These are phyloP conservation scores for Silurus asotus DNA, from an alignment of 2,113 vertebrate species.

Conservation along the genomic window DNA sequence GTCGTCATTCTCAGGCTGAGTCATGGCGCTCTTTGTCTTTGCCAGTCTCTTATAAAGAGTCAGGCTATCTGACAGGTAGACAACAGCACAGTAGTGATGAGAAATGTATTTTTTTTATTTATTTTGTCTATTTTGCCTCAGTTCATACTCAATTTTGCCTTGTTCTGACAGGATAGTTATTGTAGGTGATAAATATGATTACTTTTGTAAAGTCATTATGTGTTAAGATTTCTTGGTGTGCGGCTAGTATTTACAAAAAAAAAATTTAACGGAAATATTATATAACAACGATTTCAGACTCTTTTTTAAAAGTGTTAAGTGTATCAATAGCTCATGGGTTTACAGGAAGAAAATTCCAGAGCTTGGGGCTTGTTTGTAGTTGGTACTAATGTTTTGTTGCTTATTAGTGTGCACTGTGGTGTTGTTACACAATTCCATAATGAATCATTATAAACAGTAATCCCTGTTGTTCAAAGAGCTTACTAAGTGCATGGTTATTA, in stretches of 20 bases:
- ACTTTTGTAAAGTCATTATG: neutral
- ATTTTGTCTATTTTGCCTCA: neutral
- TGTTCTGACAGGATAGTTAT: neutral
- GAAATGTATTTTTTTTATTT: neutral
- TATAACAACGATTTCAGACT: neutral
- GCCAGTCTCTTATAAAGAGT: neutral
- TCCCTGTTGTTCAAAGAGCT: constrained; percentile 19
- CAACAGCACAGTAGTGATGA: neutral
- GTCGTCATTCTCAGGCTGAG: neutral
- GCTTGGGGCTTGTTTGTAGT: neutral
- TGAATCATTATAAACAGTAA: constrained; percentile 40
- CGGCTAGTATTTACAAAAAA: neutral
- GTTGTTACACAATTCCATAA: constrained; percentile 1
- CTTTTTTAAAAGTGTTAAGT: neutral
- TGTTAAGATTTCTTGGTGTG: neutral
- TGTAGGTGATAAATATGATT: neutral
- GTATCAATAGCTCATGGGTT: neutral
- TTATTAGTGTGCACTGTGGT: neutral
- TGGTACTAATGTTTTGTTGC: neutral
- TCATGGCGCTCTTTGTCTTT: constrained; percentile 11
- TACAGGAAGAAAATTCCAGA: neutral
- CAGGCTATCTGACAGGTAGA: neutral
- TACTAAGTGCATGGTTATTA: constrained; percentile 16
- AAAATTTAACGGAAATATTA: neutral
- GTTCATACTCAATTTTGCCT: neutral